These are phyloP conservation scores for Hylaeus anthracinus DNA, from an alignment of 1,140 invertebrate genomes.

Conservation along the genomic window DNA sequence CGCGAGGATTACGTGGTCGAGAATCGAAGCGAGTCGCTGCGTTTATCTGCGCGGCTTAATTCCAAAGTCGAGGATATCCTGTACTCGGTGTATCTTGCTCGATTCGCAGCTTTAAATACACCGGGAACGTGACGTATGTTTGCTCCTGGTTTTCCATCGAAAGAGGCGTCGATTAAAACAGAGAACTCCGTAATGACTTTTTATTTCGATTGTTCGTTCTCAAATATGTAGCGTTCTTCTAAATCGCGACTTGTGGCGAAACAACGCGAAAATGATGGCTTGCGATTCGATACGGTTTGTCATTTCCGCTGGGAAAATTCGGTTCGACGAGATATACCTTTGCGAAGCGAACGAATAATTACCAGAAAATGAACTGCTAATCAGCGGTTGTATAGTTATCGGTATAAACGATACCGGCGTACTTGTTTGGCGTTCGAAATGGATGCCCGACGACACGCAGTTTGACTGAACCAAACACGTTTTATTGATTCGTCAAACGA, in stretches of 20 bases:
- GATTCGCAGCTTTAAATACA: neutral
- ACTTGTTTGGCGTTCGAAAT: conserved; percentile 36
- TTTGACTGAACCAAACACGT: conserved; percentile 42
- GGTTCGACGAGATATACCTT: neutral
- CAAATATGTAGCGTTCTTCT: no score
- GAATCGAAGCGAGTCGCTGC: conserved; percentile 46
- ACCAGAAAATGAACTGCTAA: conserved; percentile 36
- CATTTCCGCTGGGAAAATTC: no score
- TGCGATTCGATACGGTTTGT: no score
- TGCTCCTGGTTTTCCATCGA: neutral
- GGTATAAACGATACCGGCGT: conserved; percentile 25
- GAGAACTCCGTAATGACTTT: no score
- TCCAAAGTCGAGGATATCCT: neutral
- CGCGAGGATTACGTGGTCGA: conserved; percentile 46
- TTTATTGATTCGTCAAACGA: conserved; percentile 44
- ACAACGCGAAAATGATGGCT: no score
- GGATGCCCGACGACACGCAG: conserved; percentile 44
- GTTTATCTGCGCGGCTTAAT: conserved; percentile 39
- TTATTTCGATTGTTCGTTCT: no score
- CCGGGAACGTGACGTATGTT: neutral
- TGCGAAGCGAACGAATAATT: conserved; percentile 21
- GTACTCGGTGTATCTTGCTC: conserved; percentile 8
- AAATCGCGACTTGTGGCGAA: neutral
- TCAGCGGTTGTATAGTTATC: conserved; percentile 43
- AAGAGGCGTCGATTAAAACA: neutral